These are phyloP conservation scores for Drosophila grimshawi DNA, from an alignment of 1,140 invertebrate species.

Conservation along the genomic window DNA sequence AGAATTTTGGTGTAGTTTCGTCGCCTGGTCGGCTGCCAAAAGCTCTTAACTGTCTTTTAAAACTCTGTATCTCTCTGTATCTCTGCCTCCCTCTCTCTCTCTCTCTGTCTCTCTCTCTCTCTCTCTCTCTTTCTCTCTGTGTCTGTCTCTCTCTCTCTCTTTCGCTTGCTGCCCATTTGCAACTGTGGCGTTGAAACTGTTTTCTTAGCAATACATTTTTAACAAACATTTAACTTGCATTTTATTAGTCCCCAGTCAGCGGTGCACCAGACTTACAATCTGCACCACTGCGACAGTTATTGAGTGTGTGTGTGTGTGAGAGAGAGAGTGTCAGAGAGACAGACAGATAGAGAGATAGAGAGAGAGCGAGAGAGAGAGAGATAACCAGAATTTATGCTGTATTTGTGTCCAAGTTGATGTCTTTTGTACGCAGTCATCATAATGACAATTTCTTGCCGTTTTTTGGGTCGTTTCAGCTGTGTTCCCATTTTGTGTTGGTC, in stretches of 20 bases:
- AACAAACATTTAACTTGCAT: conserved; percentile 84
- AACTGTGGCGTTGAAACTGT: conserved; percentile 19
- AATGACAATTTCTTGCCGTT: conserved; percentile 61
- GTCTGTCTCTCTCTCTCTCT: background rate
- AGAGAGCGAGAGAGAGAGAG: conserved; percentile 10
- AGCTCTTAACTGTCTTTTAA: conserved; percentile 11
- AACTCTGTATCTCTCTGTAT: background rate
- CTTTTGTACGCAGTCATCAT: conserved; percentile 58
- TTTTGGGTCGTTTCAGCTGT: conserved; percentile 24
- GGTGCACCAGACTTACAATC: conserved; percentile 35
- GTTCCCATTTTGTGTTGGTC: conserved; percentile 32
- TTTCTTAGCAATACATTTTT: conserved; percentile 73
- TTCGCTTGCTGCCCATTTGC: background rate
- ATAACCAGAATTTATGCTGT: conserved; percentile 7
- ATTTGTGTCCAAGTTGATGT: conserved; percentile 32
- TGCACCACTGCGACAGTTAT: too few species aligned
- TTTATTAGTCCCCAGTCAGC: conserved; percentile 76
- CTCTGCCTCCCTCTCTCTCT: background rate
- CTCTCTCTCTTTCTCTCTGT: background rate
- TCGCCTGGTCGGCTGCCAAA: conserved; percentile 36
- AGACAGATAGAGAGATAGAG: background rate
- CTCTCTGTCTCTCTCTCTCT: background rate
- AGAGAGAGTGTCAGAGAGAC: background rate
- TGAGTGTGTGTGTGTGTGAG: too few species aligned
- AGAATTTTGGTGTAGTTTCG: conserved; percentile 18